A percentile compares a stretch with the other conserved stretches of the same genome.
phyloP scores from a whole-genome alignment of 2,888 invertebrate species.

The Lochmaea crataegi region DNA sequence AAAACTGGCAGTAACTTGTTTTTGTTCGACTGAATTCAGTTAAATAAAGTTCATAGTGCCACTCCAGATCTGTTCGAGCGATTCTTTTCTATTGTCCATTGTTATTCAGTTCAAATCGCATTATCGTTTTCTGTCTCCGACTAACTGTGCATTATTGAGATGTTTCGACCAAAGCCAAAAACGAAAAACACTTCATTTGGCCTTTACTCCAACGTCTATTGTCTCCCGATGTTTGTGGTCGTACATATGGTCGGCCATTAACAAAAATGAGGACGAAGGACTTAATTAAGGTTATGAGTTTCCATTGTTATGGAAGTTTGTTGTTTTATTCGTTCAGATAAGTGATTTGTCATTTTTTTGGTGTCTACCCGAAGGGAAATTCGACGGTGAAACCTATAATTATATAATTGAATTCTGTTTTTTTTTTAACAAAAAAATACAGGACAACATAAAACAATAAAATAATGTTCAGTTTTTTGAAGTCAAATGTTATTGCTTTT shows the following conservation, averaged over 20 bases:
- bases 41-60: background rate
- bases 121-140: slow-evolving; percentile 46
- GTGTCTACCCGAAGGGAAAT: background rate
- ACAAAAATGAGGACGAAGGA: slow-evolving; percentile 21
- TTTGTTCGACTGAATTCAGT: background rate
- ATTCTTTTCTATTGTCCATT: slow-evolving; percentile 51
- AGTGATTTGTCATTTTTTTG: background rate
- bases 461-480: too few relatives aligned
- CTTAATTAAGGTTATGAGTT: slow-evolving; percentile 31
- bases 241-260: slow-evolving; percentile 31
- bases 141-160: slow-evolving; percentile 50
- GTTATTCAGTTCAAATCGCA: slow-evolving; percentile 59
- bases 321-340: slow-evolving; percentile 3
- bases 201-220: slow-evolving; percentile 14
- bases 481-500: too few relatives aligned
- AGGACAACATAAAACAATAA: too few relatives aligned
- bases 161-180: slow-evolving; percentile 43
- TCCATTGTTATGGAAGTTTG: slow-evolving; percentile 9
- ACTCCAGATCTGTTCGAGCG: background rate
- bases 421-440: too few relatives aligned
- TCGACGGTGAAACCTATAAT: too few relatives aligned
- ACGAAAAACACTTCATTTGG: slow-evolving; percentile 45
- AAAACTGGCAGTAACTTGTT: too few relatives aligned
- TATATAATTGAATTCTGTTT: too few relatives aligned
- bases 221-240: slow-evolving; percentile 17